phyloP scores from a whole-genome alignment of 2,113 vertebrate species.

The Gasterosteus nipponicus region DNA sequence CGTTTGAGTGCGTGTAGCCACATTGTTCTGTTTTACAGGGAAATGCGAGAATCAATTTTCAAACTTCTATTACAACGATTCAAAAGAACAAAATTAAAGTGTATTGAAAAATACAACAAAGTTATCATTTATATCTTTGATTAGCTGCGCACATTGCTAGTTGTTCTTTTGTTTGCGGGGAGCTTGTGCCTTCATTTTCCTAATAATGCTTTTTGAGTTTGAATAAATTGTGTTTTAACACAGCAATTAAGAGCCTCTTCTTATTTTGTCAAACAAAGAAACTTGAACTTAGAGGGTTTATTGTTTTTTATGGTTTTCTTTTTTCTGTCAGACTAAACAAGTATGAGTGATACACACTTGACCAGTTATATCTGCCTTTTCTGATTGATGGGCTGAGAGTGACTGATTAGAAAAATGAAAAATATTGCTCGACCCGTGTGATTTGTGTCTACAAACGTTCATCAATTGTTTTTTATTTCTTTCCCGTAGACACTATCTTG shows the following conservation, averaged over 20 bases:
- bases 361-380: background rate
- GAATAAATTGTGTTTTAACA: background rate
- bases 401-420: background rate
- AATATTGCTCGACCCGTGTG: background rate
- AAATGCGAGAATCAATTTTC: conserved; percentile 42
- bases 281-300: background rate
- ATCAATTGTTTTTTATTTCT: conserved; percentile 36
- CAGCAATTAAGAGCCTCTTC: background rate
- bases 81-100: conserved; percentile 22
- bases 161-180: background rate
- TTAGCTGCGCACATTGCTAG: background rate
- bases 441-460: conserved; percentile 37
- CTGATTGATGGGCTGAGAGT: background rate
- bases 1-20: conserved; percentile 11
- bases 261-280: background rate
- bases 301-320: background rate
- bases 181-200: background rate
- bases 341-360: background rate
- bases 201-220: background rate
- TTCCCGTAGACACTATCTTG: conserved; percentile 47
- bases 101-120: conserved; percentile 18
- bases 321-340: background rate
- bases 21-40: conserved; percentile 42
- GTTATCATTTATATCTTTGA: background rate
- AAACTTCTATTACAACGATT: conserved; percentile 20